Evolutionary conservation across 2,113 vertebrate species (phyloP), one percentile per base, ranked within the genome.

Genomic region (Ardeotis arabs): DNA sequence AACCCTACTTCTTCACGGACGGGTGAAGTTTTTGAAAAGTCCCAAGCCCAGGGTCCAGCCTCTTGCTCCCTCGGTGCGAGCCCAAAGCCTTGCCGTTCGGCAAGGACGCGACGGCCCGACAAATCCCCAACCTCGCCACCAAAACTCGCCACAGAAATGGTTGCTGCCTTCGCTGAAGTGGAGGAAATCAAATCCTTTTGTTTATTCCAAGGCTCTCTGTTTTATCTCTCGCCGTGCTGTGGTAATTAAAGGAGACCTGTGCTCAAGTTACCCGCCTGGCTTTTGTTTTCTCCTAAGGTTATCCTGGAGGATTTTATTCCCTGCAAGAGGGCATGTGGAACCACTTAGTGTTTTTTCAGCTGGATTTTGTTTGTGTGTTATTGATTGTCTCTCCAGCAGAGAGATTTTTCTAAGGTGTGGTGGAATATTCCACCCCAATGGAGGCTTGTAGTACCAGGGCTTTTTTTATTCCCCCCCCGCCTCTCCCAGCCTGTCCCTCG

Each of bases 241-340:
- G 27, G 83, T 97, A 97, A 98, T 97, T 98, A 94, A 96, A 96
- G 88, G 95, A 97, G 93, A 53, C 63, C 91, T 84, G 53, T 11
- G 69, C 88, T 84, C 10, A 5, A 62, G 88, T 82, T 79, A 56
- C 70, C 67, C 1, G 17, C 75, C 90, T 45, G 81, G 53, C 45
- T 81, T 93, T 95, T 85, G 67, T 93, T 97, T 77, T 87, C 78
- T 89, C 80, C 70, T 93, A 62, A 93, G 73, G 66, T 90, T 93
- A 37, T 92, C 37, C 44, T 80, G 69, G 56, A 95, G 86, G 87
- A 67, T 93, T 91, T 89, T 83, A 15, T 82, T 95, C 80, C 74
- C 64, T 85, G 23, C 55, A 50, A 97, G 95, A 96, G 84, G 85
- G 55, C 90, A 82, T 56, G 73, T 73, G 85, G 93, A 72, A 94